Base-by-base conservation (phyloP, 1,140 invertebrate species). In the Maconellicoccus hirsutus region DNA sequence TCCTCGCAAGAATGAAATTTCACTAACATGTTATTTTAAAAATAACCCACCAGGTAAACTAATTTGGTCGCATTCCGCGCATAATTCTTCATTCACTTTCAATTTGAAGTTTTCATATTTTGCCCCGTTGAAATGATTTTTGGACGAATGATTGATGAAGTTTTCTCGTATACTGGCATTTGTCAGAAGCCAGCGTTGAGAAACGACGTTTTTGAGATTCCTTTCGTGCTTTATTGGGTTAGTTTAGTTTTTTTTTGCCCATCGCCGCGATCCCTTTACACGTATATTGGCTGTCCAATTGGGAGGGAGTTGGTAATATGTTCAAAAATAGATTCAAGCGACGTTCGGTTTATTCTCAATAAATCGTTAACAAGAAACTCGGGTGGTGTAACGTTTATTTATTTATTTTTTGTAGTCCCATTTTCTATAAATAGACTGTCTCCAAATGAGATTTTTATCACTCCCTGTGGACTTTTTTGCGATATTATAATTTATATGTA, bases 321-420 rank as follows among this genome's bases (percentile, higher is more conserved):
- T 66, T 66, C 61, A 66, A 66, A 66, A 66, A 66, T 66, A 66
- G 61, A 66, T 66, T 66, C 61, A 26, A 66, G 61, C 61, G 16
- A 16, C 61, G 25, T 66, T 66, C 61, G 61, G 42, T 66, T 66
- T 26, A 66, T 66, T 66, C 61, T 66, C 61, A 66, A 66, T 66
- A 66, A 66, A 66, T 66, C 61, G 25, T 66, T 66, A 66, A 66
- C 61, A 22, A 66, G 21, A 22, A 19, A 12, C 61, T 14, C 10
- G 22, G 7, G 21, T 26, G 21, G 10, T 23, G 61, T 23, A 26
- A 25, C 61, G 25, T 66, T 66, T 66, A 26, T 66, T 66, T 66
- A 66, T 66, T 66, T 66, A 66, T 66, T 66, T 66, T 66, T 59
- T 6, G 22, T 25, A 19, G 61, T 23, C 25, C 12, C 42, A 22